Conservation (phyloP, 2,113 vertebrate genomes). For the Nicator chloris region DNA sequence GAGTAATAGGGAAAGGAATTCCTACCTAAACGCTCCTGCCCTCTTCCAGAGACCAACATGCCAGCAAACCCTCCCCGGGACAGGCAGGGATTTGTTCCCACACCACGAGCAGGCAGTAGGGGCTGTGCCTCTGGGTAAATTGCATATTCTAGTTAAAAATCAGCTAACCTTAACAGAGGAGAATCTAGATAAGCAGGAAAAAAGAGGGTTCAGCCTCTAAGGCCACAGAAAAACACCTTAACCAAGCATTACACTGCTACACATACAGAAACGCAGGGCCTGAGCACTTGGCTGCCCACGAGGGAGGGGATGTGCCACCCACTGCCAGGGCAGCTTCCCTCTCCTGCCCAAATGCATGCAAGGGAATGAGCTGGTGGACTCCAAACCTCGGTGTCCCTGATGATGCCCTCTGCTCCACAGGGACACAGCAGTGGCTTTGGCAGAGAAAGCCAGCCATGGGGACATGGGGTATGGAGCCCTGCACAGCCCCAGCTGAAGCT, state of each 20-base stretch:
- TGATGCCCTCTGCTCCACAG: neutral
- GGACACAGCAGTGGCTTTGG: rapidly evolving
- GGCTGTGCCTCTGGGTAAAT: neutral
- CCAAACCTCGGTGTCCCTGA: neutral
- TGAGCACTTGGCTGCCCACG: neutral
- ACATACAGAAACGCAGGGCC: neutral
- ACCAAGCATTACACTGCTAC: neutral
- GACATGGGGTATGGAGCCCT: rapidly evolving
- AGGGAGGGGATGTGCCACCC: neutral
- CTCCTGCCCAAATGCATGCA: neutral
- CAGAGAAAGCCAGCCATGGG: neutral
- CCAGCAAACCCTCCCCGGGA: neutral
- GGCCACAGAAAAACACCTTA: neutral
- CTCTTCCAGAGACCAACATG: neutral
- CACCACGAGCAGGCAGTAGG: rapidly evolving
- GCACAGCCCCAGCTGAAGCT: neutral
- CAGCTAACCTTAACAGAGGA: neutral
- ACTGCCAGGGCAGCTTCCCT: neutral
- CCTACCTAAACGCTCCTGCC: neutral
- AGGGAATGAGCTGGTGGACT: neutral
- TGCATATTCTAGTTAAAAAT: neutral
- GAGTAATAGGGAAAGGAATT: neutral
- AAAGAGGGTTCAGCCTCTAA: neutral
- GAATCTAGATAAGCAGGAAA: neutral
- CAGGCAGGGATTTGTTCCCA: neutral